A percentile compares a stretch with the other conserved stretches of the same genome.
These are phyloP conservation scores for Acipenser oxyrinchus DNA, from an alignment of 2,797 vertebrate species.

Conservation along the genomic window DNA sequence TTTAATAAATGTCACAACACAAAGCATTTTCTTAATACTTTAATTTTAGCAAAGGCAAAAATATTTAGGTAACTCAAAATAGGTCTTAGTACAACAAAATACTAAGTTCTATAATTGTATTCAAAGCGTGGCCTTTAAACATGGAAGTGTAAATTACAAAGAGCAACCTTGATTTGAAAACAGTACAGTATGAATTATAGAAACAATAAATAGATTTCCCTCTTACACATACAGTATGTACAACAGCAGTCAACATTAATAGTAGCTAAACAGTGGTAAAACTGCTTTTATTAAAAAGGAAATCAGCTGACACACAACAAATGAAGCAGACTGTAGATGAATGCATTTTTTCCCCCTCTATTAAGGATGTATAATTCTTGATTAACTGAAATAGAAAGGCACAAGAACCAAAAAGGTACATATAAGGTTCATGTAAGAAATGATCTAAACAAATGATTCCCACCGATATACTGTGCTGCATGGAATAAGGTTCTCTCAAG, in stretches of 20 bases:
- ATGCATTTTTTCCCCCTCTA: constrained; percentile 24
- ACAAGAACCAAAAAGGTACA: constrained; percentile 38
- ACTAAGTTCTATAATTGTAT: constrained; percentile 72
- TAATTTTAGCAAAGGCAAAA: constrained; percentile 84
- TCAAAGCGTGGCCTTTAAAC: constrained; percentile 72
- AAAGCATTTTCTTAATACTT: constrained; percentile 65
- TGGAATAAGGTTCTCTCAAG: no score
- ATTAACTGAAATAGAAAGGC: constrained; percentile 44
- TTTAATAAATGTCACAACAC: no score
- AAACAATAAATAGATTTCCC: constrained; percentile 78
- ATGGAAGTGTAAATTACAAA: constrained; percentile 66
- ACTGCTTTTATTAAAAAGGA: constrained; percentile 26
- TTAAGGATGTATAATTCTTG: constrained; percentile 3
- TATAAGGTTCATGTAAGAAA: no score
- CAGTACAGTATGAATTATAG: constrained; percentile 73
- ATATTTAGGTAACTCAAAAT: constrained; percentile 68
- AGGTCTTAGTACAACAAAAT: constrained; percentile 77
- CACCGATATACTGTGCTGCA: no score
- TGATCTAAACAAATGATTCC: no score
- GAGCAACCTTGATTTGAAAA: constrained; percentile 69
- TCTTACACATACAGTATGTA: constrained; percentile 71
- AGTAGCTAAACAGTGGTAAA: constrained; percentile 64
- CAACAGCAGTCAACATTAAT: constrained; percentile 72
- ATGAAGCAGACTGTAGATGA: neutral
- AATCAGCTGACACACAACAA: constrained; percentile 37